Conservation (phyloP, 2,797 vertebrate species). For the Paramormyrops hopkinsi region DNA sequence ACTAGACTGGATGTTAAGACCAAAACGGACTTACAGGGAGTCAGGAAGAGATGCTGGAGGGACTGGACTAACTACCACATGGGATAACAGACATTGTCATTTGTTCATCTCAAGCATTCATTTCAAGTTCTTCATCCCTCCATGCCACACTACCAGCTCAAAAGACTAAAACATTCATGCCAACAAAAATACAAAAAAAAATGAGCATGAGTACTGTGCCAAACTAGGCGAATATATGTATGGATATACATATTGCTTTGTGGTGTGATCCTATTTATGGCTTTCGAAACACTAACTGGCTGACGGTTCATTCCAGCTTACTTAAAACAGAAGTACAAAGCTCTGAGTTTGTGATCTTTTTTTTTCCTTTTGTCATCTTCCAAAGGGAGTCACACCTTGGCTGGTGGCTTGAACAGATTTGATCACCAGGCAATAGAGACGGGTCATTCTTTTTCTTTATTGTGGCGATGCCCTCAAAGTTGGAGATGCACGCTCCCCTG, state of each 20-base stretch:
- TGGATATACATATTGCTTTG: constrained; percentile 62
- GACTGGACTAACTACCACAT: constrained; percentile 61
- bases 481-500: constrained; percentile 53
- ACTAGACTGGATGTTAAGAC: constrained; percentile 68
- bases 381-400: constrained; percentile 98
- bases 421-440: constrained; percentile 48
- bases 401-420: constrained; percentile 89
- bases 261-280: constrained; percentile 57
- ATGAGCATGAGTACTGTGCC: constrained; percentile 74
- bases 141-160: constrained; percentile 52
- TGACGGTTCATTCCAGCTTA: constrained; percentile 29
- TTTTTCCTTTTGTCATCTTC: constrained; percentile 63
- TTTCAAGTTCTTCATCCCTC: constrained; percentile 52
- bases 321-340: constrained; percentile 34
- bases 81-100: constrained; percentile 51
- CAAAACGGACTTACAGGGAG: constrained; percentile 55
- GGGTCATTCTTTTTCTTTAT: constrained; percentile 71
- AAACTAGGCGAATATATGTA: constrained; percentile 55
- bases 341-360: constrained; percentile 61
- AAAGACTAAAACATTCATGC: constrained; percentile 61
- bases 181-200: constrained; percentile 27
- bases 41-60: constrained; percentile 42
- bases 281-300: constrained; percentile 60
- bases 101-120: constrained; percentile 45
- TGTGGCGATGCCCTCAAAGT: constrained; percentile 64